Evolutionary conservation across 2,113 vertebrate genomes (phyloP).

Genomic region (Pavo muticus): DNA sequence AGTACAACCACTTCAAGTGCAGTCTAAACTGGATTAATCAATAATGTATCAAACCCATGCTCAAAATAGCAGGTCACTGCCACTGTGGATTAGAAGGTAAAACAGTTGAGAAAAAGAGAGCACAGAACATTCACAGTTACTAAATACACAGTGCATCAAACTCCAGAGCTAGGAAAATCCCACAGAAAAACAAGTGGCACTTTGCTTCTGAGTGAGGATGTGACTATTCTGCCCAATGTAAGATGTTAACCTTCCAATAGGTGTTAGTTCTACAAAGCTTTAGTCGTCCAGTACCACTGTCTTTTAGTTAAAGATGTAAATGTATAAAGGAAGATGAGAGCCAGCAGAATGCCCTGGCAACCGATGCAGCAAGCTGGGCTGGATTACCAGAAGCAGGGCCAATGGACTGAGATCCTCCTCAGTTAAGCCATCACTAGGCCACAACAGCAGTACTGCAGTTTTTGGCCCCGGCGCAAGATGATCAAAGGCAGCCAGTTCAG

Average conservation of each 20-base stretch:
- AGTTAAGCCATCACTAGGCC: not conserved
- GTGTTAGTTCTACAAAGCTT: not conserved
- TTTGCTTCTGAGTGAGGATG: not conserved
- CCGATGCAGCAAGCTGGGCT: not conserved
- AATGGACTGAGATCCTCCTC: not conserved
- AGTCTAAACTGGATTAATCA: constrained; percentile 6
- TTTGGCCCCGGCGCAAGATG: not conserved
- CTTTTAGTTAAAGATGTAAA: not conserved
- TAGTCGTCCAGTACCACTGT: not conserved
- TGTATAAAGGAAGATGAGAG: not conserved
- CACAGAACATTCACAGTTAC: constrained; percentile 5
- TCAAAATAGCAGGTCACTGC: constrained; percentile 48
- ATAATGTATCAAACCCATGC: constrained; percentile 51
- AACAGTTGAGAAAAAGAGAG: not conserved
- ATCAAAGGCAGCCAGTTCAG: not conserved
- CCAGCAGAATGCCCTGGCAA: not conserved
- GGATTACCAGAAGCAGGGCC: not conserved
- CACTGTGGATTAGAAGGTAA: constrained; percentile 36
- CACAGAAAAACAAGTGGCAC: not conserved
- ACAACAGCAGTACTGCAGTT: not conserved
- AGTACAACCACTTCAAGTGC: constrained; percentile 29
- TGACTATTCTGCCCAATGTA: not conserved
- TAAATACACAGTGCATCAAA: not conserved
- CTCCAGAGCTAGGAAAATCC: not conserved
- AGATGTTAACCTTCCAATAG: not conserved